A percentile compares a stretch with the other conserved stretches of the same genome.
phyloP scores from a whole-genome alignment of 1,140 invertebrate species.

The Lamellibrachia luymesi region DNA sequence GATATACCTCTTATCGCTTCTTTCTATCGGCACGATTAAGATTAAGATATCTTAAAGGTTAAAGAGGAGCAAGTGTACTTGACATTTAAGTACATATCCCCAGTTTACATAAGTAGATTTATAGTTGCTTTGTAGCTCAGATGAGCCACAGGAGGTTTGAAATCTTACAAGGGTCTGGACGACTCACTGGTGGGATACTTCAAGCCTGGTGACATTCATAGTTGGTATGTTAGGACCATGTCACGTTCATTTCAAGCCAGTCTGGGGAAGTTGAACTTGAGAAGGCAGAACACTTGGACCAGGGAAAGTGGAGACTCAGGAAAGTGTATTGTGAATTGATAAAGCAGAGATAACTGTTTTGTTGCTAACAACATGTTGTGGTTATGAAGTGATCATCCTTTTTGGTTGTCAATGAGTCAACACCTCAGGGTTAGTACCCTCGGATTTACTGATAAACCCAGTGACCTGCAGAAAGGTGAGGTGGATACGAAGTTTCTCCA shows the following conservation, averaged over 20 bases:
- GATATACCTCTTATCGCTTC: not conserved
- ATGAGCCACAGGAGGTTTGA: not conserved
- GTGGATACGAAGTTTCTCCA: not conserved
- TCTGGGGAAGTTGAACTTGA: no score
- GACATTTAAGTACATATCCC: not conserved
- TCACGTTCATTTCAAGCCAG: not conserved
- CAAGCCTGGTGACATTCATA: not conserved
- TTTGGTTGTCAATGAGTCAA: not conserved
- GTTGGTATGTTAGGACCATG: not conserved
- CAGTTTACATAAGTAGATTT: not conserved
- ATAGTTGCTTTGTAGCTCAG: not conserved
- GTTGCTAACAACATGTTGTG: not conserved
- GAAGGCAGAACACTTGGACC: not conserved
- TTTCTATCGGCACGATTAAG: not conserved
- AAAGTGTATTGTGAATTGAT: not conserved
- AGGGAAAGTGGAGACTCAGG: not conserved
- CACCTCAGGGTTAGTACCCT: not conserved
- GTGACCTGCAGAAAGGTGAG: not conserved
- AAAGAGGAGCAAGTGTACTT: not conserved
- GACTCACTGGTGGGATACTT: not conserved
- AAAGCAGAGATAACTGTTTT: not conserved
- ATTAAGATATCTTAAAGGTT: not conserved
- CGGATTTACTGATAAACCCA: no score
- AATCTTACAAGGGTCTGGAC: not conserved
- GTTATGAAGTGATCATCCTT: not conserved